phyloP scores from a whole-genome alignment of 2,797 vertebrate species.

The Poeciliopsis presidionis region DNA sequence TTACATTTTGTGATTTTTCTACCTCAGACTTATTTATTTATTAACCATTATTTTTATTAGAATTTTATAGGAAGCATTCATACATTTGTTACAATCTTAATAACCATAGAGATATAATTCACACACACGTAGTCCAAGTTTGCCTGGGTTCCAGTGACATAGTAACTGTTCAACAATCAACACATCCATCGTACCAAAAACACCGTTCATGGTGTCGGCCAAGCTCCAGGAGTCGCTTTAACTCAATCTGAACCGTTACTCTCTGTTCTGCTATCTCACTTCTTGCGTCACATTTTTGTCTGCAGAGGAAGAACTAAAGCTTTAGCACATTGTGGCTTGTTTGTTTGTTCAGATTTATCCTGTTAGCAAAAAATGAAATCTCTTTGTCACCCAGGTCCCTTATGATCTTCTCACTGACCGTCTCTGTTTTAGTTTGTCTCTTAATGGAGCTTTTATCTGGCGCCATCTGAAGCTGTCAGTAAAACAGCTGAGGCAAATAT shows the following conservation, averaged over 20 bases:
- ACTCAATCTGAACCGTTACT: neutral
- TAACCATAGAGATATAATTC: no score
- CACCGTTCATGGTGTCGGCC: neutral
- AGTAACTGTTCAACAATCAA: neutral
- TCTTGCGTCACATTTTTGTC: neutral
- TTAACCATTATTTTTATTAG: no score
- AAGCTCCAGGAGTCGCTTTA: neutral
- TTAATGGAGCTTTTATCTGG: constrained; percentile 21
- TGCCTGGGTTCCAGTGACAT: no score
- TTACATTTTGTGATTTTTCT: neutral
- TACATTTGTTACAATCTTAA: no score
- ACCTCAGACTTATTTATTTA: no score
- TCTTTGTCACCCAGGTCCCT: neutral
- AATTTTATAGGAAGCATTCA: no score
- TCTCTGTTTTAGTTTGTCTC: neutral
- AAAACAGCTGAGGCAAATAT: constrained; percentile 36
- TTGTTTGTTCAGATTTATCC: neutral
- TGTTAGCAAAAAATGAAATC: neutral
- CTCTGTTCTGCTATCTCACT: neutral
- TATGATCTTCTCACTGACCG: neutral
- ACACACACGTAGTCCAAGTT: no score
- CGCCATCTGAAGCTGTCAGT: constrained; percentile 16
- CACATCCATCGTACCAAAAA: neutral
- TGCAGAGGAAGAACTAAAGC: constrained; percentile 3
- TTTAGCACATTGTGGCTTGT: neutral